Evolutionary conservation across 2,113 vertebrate species (phyloP).

Genomic region (Halcyon malimbica): DNA sequence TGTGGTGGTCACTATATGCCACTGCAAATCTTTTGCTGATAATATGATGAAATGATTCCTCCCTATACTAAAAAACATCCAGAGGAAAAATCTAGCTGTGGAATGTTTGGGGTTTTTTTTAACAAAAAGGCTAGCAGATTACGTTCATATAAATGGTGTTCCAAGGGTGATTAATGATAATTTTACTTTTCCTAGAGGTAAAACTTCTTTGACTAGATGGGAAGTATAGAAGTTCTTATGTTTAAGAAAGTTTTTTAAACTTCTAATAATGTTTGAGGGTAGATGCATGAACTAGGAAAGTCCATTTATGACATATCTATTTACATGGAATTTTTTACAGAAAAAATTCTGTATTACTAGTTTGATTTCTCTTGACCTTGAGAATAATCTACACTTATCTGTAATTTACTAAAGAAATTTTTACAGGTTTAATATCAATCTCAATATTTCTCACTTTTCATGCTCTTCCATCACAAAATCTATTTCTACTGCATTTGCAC

Average conservation of each 20-base stretch:
- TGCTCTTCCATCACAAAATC: not conserved
- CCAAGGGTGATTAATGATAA: not conserved
- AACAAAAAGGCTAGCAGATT: not conserved
- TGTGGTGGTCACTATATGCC: not conserved
- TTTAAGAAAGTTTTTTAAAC: not conserved
- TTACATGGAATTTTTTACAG: not conserved
- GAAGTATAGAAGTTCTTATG: not conserved
- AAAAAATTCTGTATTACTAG: too few species aligned
- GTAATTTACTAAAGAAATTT: not conserved
- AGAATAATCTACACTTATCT: not conserved
- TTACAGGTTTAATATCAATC: not conserved
- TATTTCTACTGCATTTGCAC: not conserved
- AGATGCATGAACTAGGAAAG: not conserved
- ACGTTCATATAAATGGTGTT: not conserved
- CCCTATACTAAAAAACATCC: not conserved
- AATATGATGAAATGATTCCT: not conserved
- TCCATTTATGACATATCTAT: not conserved
- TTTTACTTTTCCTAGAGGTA: not conserved
- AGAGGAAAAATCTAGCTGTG: not conserved
- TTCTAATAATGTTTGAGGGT: not conserved
- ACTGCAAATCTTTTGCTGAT: not conserved
- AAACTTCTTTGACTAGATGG: not conserved
- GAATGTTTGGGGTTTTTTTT: not conserved
- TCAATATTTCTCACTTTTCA: not conserved
- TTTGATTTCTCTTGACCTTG: not conserved